Percentiles rank a stretch among this genome's conserved stretches.
These are phyloP conservation scores for Drosophila nigritarsus DNA, from an alignment of 2,888 invertebrate species.

Conservation along the genomic window DNA sequence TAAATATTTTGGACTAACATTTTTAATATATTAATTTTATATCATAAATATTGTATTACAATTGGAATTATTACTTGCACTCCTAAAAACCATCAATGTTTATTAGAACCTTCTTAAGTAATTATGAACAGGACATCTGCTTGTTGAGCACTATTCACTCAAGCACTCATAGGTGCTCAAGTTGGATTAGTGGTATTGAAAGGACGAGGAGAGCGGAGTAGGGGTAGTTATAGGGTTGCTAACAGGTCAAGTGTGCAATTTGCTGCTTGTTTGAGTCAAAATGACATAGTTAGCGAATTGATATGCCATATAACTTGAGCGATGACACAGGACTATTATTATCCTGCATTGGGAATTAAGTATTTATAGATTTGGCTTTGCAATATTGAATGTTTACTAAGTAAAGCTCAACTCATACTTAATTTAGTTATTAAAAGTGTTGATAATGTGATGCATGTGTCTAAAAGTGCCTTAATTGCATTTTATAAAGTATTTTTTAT, in stretches of 20 bases:
- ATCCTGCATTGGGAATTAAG: slow-evolving; percentile 7
- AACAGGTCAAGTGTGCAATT: slow-evolving; percentile 53
- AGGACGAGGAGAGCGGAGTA: background rate
- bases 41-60: background rate
- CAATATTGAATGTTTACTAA: background rate
- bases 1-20: background rate
- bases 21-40: background rate
- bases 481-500: background rate
- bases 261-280: slow-evolving; percentile 47
- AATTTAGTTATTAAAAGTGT: background rate
- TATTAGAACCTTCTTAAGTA: background rate
- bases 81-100: background rate
- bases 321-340: slow-evolving; percentile 20
- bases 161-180: slow-evolving; percentile 25
- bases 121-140: slow-evolving; percentile 2
- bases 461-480: background rate
- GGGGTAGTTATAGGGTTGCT: slow-evolving; percentile 23
- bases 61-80: background rate
- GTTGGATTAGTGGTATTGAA: slow-evolving; percentile 19
- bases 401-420: background rate
- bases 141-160: background rate
- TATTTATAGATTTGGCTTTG: background rate
- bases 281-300: slow-evolving; percentile 46
- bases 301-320: slow-evolving; percentile 39
- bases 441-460: background rate